Percentiles rank a stretch among this genome's conserved stretches.
phyloP scores from a whole-genome alignment of 1,140 invertebrate species.

The Aphis craccivora region DNA sequence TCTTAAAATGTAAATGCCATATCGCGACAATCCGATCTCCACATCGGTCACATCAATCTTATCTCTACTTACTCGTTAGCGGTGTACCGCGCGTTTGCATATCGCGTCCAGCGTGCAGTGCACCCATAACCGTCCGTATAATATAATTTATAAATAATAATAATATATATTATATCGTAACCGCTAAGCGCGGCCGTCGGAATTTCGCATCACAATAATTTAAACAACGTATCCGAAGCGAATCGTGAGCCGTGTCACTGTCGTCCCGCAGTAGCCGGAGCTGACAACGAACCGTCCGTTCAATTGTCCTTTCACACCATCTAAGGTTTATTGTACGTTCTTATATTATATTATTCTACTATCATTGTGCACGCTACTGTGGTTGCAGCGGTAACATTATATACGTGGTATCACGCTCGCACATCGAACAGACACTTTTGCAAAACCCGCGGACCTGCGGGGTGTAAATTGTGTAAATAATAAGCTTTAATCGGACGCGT shows the following conservation, averaged over 20 bases:
- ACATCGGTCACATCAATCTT: conserved; percentile 20
- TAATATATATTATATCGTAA: background rate
- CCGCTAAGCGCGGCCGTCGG: background rate
- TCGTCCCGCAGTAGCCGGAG: background rate
- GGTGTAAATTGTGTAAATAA: background rate
- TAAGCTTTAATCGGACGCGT: background rate
- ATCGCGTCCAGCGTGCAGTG: background rate
- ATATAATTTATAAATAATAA: background rate
- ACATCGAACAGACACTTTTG: background rate
- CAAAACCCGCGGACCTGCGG: background rate
- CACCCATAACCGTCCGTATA: background rate
- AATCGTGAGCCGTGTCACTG: conserved; percentile 2
- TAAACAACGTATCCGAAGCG: background rate
- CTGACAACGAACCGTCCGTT: conserved; percentile 39
- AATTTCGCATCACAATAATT: conserved; percentile 37
- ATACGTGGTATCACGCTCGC: background rate
- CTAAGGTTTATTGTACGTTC: conserved; percentile 24
- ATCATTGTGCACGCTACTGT: too few relatives aligned
- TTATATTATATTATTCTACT: background rate
- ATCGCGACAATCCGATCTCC: conserved; percentile 23
- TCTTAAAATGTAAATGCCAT: conserved; percentile 38
- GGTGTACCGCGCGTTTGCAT: conserved; percentile 30
- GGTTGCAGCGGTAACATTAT: background rate
- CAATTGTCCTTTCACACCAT: conserved; percentile 52
- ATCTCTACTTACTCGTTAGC: conserved; percentile 42